These are phyloP conservation scores for Drosophila yooni DNA, from an alignment of 2,888 invertebrate species.

Conservation along the genomic window DNA sequence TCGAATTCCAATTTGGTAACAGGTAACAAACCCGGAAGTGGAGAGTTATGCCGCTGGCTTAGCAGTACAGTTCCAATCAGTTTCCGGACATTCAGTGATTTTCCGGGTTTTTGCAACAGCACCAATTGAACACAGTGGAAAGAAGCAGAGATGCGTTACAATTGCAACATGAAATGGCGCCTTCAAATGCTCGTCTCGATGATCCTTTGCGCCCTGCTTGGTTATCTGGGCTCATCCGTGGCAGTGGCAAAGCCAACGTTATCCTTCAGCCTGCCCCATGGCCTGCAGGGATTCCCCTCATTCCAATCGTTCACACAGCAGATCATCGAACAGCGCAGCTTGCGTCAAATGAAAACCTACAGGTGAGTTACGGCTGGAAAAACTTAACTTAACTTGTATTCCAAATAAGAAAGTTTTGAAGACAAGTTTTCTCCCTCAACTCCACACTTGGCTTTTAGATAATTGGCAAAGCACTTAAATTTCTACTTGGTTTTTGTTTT, in stretches of 20 bases:
- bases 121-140: background rate
- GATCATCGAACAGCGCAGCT: slow-evolving; percentile 83
- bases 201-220: slow-evolving; percentile 77
- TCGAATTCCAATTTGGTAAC: slow-evolving; percentile 1
- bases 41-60: slow-evolving; percentile 35
- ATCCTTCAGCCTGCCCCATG: slow-evolving; percentile 82
- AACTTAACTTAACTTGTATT: background rate
- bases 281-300: slow-evolving; percentile 82
- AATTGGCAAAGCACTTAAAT: too few species aligned
- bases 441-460: background rate
- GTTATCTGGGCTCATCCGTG: slow-evolving; percentile 76
- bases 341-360: slow-evolving; percentile 84
- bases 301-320: slow-evolving; percentile 84
- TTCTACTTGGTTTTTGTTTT: too few species aligned
- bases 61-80: slow-evolving; percentile 1
- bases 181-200: slow-evolving; percentile 76
- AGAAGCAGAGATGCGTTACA: slow-evolving; percentile 43
- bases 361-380: slow-evolving; percentile 75
- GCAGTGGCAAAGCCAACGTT: slow-evolving; percentile 84
- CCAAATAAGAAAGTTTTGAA: background rate
- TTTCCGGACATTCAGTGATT: background rate
- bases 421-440: background rate
- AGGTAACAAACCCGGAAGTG: slow-evolving; percentile 14
- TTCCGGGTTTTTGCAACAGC: background rate
- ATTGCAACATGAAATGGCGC: slow-evolving; percentile 64